Percentiles rank a stretch among this genome's conserved stretches.
Evolutionary conservation across 2,113 vertebrate species (phyloP).

Genomic region (Okapia johnstoni): DNA sequence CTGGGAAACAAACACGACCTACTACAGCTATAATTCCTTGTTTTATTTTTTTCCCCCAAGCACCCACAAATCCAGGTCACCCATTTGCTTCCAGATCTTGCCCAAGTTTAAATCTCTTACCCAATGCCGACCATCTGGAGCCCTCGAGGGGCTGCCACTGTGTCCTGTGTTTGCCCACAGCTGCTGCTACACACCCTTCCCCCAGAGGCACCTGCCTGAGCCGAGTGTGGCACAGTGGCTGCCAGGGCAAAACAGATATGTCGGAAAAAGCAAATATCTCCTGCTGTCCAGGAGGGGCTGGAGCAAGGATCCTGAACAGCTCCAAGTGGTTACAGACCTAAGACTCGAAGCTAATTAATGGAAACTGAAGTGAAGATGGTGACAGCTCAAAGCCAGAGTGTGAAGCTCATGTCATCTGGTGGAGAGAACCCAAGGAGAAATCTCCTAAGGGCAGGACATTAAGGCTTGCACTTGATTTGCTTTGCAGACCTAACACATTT

Average conservation of each 20-base stretch:
- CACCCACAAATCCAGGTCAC: background rate
- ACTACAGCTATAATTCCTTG: background rate
- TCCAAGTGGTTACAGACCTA: background rate
- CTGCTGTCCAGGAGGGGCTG: background rate
- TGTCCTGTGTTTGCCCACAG: background rate
- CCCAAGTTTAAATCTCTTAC: background rate
- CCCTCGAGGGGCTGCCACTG: background rate
- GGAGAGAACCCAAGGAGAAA: slow-evolving; percentile 45
- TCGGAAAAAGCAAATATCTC: background rate
- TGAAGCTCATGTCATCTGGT: slow-evolving; percentile 26
- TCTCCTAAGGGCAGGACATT: background rate
- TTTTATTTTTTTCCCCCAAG: background rate
- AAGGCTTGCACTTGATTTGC: slow-evolving; percentile 56
- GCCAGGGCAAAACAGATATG: background rate
- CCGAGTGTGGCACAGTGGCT: background rate
- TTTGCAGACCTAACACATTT: slow-evolving; percentile 65
- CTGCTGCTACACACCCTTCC: background rate
- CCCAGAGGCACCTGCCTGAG: background rate
- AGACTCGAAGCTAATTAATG: slow-evolving; percentile 25
- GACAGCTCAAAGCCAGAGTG: slow-evolving; percentile 28
- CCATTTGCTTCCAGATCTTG: background rate
- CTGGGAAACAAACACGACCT: background rate
- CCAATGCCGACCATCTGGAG: background rate
- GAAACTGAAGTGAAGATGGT: background rate
- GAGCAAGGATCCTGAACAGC: background rate